A percentile compares a stretch with the other conserved stretches of the same genome.
phyloP scores from a whole-genome alignment of 2,113 vertebrate species.

The Pongo pygmaeus region DNA sequence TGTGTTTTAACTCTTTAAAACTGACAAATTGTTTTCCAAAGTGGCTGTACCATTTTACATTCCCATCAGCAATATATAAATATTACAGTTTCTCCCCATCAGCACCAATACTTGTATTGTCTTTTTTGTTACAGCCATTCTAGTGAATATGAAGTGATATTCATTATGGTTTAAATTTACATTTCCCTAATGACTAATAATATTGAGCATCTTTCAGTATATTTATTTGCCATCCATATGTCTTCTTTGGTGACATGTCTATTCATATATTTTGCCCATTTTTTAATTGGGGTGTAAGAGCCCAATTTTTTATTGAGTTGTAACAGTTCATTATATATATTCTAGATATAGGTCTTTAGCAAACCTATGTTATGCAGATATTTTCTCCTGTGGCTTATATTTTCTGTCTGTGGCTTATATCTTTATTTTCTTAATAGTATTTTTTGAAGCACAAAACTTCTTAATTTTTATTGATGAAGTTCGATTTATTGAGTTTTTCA shows the following conservation, averaged over 20 bases:
- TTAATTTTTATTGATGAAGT: neutral
- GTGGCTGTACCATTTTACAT: neutral
- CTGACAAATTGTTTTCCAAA: neutral
- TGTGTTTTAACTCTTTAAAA: constrained; percentile 34
- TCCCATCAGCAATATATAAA: neutral
- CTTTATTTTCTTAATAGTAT: neutral
- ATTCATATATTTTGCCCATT: neutral
- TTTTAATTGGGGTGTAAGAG: neutral
- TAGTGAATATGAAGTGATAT: neutral
- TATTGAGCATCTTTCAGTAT: neutral
- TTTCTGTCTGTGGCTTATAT: neutral
- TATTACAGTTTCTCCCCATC: neutral
- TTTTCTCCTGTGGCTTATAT: neutral
- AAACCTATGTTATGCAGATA: neutral
- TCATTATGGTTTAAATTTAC: neutral
- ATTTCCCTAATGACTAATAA: neutral
- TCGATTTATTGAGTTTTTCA: neutral
- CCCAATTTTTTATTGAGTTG: neutral
- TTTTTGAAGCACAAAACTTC: neutral
- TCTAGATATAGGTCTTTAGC: neutral
- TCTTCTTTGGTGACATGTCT: neutral
- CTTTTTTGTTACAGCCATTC: neutral
- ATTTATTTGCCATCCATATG: neutral
- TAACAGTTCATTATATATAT: neutral
- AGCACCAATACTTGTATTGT: neutral